Percentiles rank a stretch among this genome's conserved stretches.
Evolutionary conservation across 2,797 vertebrate species (phyloP).

Genomic region (Hybognathus amarus): DNA sequence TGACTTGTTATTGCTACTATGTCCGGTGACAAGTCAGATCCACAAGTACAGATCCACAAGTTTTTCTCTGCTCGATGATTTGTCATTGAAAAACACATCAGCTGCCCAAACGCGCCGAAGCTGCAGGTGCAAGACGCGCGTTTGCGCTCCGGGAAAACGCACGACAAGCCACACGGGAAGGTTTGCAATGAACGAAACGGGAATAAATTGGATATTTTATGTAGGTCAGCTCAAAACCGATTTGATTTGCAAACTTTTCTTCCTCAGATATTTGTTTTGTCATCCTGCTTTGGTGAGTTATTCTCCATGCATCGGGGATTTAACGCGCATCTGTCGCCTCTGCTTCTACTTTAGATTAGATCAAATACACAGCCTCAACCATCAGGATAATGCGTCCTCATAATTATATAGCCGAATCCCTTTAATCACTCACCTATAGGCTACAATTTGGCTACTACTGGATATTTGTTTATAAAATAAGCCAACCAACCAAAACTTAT

Average conservation of each 20-base stretch:
- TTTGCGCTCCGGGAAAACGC: conserved; percentile 7
- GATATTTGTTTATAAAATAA: not conserved
- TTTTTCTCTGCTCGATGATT: conserved; percentile 11
- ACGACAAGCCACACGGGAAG: not conserved
- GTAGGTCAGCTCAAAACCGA: not conserved
- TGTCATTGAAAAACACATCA: conserved; percentile 11
- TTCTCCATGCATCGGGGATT: conserved; percentile 21
- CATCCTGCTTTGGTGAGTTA: conserved; percentile 16
- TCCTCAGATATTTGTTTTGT: not conserved
- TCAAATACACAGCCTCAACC: not conserved
- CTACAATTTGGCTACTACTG: not conserved
- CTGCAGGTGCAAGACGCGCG: conserved; percentile 12
- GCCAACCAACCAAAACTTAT: not conserved
- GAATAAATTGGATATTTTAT: not conserved
- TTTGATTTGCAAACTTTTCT: conserved; percentile 8
- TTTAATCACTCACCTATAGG: not conserved
- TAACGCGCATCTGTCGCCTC: conserved; percentile 29
- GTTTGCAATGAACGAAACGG: not conserved
- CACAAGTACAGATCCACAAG: not conserved
- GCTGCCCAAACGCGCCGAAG: not conserved
- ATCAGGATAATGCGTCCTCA: not conserved
- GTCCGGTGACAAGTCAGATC: conserved; percentile 19
- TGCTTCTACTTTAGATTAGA: conserved; percentile 9
- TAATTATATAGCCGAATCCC: not conserved
- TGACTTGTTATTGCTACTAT: not conserved